Evolutionary conservation across 2,888 invertebrate species (phyloP).

Genomic region (Danaus chrysippus): DNA sequence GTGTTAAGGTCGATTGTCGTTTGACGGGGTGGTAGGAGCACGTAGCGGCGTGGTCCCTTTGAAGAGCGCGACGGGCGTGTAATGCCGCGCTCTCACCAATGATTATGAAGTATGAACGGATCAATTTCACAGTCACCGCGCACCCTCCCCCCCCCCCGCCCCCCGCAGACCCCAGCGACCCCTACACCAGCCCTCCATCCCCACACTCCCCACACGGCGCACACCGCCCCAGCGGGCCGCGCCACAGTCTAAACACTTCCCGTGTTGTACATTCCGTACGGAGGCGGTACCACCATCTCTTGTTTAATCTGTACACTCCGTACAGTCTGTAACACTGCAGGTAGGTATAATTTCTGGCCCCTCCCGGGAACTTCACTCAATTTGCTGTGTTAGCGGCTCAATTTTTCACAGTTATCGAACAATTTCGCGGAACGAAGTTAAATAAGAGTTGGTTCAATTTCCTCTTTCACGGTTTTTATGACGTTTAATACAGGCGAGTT

Average conservation of each 20-base stretch:
- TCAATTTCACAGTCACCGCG: slow-evolving; percentile 60
- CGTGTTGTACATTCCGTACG: neutral
- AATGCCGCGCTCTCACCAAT: slow-evolving; percentile 46
- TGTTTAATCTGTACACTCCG: slow-evolving; percentile 16
- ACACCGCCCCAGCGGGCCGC: slow-evolving; percentile 9
- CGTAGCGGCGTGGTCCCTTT: slow-evolving; percentile 15
- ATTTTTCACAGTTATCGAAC: slow-evolving; percentile 74
- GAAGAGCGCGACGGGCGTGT: slow-evolving; percentile 34
- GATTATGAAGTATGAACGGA: slow-evolving; percentile 62
- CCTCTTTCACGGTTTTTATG: slow-evolving; percentile 34
- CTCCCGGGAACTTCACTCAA: slow-evolving; percentile 58
- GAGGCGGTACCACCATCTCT: neutral
- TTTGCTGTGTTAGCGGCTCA: slow-evolving; percentile 66
- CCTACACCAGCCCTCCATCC: slow-evolving; percentile 14
- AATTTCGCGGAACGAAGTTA: slow-evolving; percentile 55
- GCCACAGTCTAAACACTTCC: slow-evolving; percentile 24
- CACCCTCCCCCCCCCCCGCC: slow-evolving; percentile 30
- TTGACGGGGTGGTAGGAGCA: slow-evolving; percentile 1
- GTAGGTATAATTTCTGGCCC: slow-evolving; percentile 26
- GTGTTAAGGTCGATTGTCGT: neutral
- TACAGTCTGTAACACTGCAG: slow-evolving; percentile 15
- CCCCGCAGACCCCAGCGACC: slow-evolving; percentile 17
- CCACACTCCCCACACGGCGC: slow-evolving; percentile 4
- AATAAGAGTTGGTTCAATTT: slow-evolving; percentile 55
- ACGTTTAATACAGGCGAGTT: neutral